phyloP scores from a whole-genome alignment of 2,888 invertebrate species.

The Hybos culiciformis region DNA sequence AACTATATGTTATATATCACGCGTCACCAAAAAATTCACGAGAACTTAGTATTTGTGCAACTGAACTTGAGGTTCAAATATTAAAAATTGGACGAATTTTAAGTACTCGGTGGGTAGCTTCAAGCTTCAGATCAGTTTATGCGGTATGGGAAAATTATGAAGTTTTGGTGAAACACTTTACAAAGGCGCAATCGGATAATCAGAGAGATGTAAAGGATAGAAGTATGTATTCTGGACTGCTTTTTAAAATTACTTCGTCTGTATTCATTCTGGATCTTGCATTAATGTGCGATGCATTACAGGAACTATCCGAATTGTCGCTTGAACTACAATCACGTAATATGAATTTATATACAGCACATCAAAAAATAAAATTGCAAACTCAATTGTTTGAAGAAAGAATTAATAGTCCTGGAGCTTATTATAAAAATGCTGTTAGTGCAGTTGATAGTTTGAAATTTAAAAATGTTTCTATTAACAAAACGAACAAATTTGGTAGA shows the following conservation, averaged over 20 bases:
- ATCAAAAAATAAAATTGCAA: background rate
- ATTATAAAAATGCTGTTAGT: slow-evolving; percentile 1
- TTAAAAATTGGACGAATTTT: slow-evolving; percentile 1
- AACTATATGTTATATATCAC: slow-evolving; percentile 1
- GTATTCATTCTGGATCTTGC: background rate
- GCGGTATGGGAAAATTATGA: slow-evolving; percentile 1
- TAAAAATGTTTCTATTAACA: slow-evolving; percentile 2
- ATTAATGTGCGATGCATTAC: background rate
- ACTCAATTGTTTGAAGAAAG: background rate
- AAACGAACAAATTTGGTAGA: slow-evolving; percentile 2
- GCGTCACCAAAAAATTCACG: background rate
- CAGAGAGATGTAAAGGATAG: background rate
- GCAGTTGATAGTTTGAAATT: slow-evolving; percentile 1
- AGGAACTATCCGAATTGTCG: background rate
- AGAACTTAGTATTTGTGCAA: slow-evolving; percentile 1
- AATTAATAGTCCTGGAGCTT: slow-evolving; percentile 1
- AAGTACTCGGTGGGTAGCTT: slow-evolving; percentile 1
- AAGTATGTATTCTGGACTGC: background rate
- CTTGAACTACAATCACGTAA: background rate
- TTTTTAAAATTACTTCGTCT: background rate
- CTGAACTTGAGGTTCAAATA: background rate
- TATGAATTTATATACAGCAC: background rate
- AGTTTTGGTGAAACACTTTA: slow-evolving; percentile 2
- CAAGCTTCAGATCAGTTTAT: slow-evolving; percentile 1
- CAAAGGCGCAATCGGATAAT: background rate